Evolutionary conservation across 2,888 invertebrate genomes (phyloP).

Genomic region (Cyaniris semiargus): DNA sequence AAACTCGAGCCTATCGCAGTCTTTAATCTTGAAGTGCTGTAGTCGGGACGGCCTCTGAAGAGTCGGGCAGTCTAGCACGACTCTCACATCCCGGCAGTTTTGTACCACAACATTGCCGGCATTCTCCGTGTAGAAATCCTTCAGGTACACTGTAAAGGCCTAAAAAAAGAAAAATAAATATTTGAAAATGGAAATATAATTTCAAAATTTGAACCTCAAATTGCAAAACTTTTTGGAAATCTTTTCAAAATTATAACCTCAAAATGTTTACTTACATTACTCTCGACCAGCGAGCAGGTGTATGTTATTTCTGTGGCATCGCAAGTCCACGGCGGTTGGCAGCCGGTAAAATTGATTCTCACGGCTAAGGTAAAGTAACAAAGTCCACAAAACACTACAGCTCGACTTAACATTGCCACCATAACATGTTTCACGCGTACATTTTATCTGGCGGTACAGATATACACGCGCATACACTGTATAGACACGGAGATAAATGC

Average conservation of each 20-base stretch:
- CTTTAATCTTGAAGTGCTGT: conserved; percentile 63
- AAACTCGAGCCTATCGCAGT: conserved; percentile 66
- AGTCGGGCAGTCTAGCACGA: conserved; percentile 72
- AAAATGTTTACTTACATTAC: conserved; percentile 58
- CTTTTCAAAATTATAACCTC: conserved; percentile 7
- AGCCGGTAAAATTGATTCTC: conserved; percentile 68
- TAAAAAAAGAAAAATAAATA: conserved; percentile 56
- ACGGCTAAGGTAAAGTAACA: conserved; percentile 50
- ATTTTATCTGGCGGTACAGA: conserved; percentile 46
- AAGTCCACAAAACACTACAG: conserved; percentile 45
- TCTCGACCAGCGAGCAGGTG: conserved; percentile 55
- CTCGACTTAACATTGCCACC: conserved; percentile 47
- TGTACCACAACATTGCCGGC: conserved; percentile 69
- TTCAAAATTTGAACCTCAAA: background rate
- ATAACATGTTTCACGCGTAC: conserved; percentile 46
- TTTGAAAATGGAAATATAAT: background rate
- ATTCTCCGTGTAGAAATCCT: conserved; percentile 73
- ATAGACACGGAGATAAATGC: conserved; percentile 40
- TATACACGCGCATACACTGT: conserved; percentile 43
- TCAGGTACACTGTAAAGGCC: conserved; percentile 74
- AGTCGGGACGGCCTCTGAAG: conserved; percentile 65
- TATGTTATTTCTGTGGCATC: conserved; percentile 63
- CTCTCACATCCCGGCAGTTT: conserved; percentile 71
- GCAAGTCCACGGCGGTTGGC: conserved; percentile 71
- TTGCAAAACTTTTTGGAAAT: background rate